Evolutionary conservation across 1,140 invertebrate species (phyloP).

Genomic region (Stegodyphus dumicola): DNA sequence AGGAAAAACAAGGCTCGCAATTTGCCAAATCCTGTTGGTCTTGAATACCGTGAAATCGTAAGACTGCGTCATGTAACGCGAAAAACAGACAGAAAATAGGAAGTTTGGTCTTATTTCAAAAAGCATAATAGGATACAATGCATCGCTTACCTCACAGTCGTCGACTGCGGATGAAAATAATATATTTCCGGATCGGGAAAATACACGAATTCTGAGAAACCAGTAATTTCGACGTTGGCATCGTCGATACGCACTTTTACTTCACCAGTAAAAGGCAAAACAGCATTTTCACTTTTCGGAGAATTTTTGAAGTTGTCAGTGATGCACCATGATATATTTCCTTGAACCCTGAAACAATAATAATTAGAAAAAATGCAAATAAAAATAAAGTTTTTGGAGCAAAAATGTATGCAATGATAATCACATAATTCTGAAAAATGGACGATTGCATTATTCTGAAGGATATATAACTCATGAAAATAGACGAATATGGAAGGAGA

Average conservation of each 20-base stretch:
- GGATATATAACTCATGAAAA: too few species aligned
- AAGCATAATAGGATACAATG: too few species aligned
- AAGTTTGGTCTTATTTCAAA: too few species aligned
- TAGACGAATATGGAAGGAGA: too few species aligned
- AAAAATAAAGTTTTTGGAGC: too few species aligned
- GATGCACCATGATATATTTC: constrained; percentile 6
- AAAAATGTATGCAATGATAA: background rate
- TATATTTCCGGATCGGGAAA: constrained; percentile 53
- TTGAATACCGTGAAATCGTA: too few species aligned
- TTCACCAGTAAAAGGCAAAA: background rate
- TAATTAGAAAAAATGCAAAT: background rate
- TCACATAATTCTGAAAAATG: too few species aligned
- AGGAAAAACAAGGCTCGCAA: too few species aligned
- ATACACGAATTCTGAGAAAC: constrained; percentile 43
- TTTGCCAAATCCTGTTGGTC: too few species aligned
- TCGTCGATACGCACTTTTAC: constrained; percentile 54
- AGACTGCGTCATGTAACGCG: too few species aligned
- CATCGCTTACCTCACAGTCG: constrained; percentile 30
- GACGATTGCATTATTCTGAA: too few species aligned
- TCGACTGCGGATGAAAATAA: constrained; percentile 35
- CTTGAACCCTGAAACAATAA: constrained; percentile 3
- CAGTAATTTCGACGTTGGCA: constrained; percentile 23
- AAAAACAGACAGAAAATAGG: too few species aligned
- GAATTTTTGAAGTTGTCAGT: background rate
- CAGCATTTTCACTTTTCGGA: background rate